Evolutionary conservation across 2,113 vertebrate species (phyloP).

Genomic region (Pseudorectes ferrugineus): DNA sequence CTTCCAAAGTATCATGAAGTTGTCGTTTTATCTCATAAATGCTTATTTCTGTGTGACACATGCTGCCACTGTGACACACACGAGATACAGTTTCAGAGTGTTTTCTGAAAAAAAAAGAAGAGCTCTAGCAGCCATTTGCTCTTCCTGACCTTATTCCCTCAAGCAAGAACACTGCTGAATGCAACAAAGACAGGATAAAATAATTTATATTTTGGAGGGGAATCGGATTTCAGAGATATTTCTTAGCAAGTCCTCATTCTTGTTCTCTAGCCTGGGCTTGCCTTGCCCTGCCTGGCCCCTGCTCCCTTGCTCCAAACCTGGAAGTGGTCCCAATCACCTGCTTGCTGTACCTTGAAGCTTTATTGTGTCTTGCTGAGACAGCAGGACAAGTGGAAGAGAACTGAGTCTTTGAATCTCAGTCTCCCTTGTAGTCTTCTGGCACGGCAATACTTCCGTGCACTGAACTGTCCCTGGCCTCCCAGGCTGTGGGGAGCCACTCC

Average conservation of each 20-base stretch:
- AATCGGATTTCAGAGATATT: not conserved
- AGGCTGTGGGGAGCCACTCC: not conserved
- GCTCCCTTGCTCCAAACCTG: not conserved
- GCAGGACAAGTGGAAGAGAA: not conserved
- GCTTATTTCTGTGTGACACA: not conserved
- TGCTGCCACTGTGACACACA: not conserved
- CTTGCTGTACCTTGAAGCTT: not conserved
- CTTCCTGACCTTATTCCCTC: not conserved
- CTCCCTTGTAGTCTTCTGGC: not conserved
- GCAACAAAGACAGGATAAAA: not conserved
- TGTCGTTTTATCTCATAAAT: not conserved
- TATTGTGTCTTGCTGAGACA: not conserved
- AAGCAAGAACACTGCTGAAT: not conserved
- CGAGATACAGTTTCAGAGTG: not conserved
- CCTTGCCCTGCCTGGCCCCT: not conserved
- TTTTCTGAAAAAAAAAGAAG: not conserved
- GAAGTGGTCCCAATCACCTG: not conserved
- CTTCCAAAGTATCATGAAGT: not conserved
- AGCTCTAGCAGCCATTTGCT: not conserved
- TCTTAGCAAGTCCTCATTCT: not conserved
- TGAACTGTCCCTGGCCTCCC: not conserved
- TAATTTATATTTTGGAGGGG: not conserved
- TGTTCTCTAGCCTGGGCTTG: not conserved
- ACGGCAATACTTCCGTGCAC: not conserved
- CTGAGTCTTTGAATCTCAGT: not conserved